Percentiles rank a stretch among this genome's conserved stretches.
phyloP scores from a whole-genome alignment of 2,888 invertebrate species.

The Phaonia tiefii region DNA sequence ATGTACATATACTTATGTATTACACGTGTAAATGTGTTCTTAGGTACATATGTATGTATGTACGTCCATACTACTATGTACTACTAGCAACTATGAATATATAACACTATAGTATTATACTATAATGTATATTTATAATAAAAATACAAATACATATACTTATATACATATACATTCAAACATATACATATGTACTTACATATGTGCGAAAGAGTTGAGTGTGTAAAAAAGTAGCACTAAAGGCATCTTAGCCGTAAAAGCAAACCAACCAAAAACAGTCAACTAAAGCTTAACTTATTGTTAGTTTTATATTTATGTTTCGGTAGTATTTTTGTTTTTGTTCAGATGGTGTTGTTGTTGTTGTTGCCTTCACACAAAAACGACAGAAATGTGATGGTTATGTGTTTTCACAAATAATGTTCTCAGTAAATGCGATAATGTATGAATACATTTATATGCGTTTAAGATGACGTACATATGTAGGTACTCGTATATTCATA shows the following conservation, averaged over 20 bases:
- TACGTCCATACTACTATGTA: too few relatives aligned
- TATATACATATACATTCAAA: too few relatives aligned
- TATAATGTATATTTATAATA: too few relatives aligned
- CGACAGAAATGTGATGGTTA: constrained; percentile 18
- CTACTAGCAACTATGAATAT: not conserved
- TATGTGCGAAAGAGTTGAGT: not conserved
- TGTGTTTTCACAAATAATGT: constrained; percentile 34
- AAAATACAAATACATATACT: too few relatives aligned
- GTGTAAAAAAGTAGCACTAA: not conserved
- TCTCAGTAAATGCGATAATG: constrained; percentile 36
- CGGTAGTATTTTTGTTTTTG: not conserved
- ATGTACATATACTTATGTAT: too few relatives aligned
- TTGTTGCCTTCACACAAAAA: not conserved
- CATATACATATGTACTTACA: too few relatives aligned
- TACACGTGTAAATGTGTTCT: too few relatives aligned
- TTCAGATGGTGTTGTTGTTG: not conserved
- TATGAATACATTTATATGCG: constrained; percentile 21
- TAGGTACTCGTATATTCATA: too few relatives aligned
- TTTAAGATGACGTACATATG: too few relatives aligned
- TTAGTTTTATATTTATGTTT: constrained; percentile 23
- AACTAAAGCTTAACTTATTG: constrained; percentile 38
- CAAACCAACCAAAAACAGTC: constrained; percentile 37
- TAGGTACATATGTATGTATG: too few relatives aligned
- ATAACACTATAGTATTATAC: not conserved
- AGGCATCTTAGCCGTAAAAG: constrained; percentile 21